A percentile compares a stretch with the other conserved stretches of the same genome.
Conservation (phyloP, 2,113 vertebrate species). For the Ceratotherium simum region DNA sequence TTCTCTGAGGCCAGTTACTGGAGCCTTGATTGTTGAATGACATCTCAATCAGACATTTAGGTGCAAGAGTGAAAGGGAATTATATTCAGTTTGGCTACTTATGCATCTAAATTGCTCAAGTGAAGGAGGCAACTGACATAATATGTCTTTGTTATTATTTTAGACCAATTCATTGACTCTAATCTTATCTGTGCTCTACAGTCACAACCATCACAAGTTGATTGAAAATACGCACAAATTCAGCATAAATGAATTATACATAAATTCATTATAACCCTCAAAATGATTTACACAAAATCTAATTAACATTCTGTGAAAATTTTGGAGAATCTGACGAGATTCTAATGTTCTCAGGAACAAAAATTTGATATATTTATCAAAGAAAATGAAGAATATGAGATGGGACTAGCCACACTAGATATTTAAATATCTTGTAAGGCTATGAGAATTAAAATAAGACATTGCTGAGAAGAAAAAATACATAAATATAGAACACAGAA, state of each 20-base stretch:
- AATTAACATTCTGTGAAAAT: slow-evolving; percentile 36
- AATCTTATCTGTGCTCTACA: background rate
- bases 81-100: background rate
- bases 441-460: too few species aligned
- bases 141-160: slow-evolving; percentile 30
- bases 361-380: background rate
- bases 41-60: background rate
- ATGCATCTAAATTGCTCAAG: background rate
- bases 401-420: background rate
- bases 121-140: background rate
- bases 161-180: background rate
- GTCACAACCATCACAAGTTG: background rate
- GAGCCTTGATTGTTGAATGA: background rate
- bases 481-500: too few species aligned
- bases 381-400: slow-evolving; percentile 23
- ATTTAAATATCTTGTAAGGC: background rate
- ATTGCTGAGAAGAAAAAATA: too few species aligned
- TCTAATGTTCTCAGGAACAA: background rate
- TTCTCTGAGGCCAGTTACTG: background rate
- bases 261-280: background rate
- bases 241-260: background rate
- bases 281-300: slow-evolving; percentile 36
- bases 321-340: slow-evolving; percentile 27
- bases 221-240: slow-evolving; percentile 20
- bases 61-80: slow-evolving; percentile 20